Percentiles rank a stretch among this genome's conserved stretches.
Evolutionary conservation across 2,113 vertebrate genomes (phyloP).

Genomic region (Toxotes chatareus): DNA sequence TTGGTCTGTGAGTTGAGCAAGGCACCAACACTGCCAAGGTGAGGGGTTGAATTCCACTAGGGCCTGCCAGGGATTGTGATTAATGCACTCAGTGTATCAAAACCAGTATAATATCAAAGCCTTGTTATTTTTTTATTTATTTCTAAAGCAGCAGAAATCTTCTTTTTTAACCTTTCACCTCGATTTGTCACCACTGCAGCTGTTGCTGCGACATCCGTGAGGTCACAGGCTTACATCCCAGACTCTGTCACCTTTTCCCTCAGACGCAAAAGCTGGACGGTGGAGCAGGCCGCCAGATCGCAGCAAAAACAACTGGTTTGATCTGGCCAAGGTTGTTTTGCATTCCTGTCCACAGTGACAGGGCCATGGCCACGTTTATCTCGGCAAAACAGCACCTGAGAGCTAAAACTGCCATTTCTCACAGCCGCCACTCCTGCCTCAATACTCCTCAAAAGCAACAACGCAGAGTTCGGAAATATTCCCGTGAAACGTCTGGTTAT

Average conservation of each 20-base stretch:
- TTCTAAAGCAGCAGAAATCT: neutral
- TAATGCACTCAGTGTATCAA: neutral
- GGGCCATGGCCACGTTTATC: conserved; percentile 76
- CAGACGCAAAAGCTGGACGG: conserved; percentile 81
- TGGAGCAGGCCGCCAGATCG: conserved; percentile 85
- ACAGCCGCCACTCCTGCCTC: neutral
- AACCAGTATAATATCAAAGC: neutral
- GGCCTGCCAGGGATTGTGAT: neutral
- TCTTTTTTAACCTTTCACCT: conserved; percentile 15
- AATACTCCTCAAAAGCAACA: conserved; percentile 7
- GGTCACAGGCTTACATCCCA: conserved; percentile 66
- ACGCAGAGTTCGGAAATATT: neutral
- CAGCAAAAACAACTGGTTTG: conserved; percentile 88
- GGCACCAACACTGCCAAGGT: neutral
- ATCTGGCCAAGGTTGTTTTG: conserved; percentile 93
- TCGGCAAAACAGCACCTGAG: conserved; percentile 80
- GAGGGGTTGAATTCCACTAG: conserved; percentile 3
- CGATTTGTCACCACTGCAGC: conserved; percentile 23
- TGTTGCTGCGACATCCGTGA: conserved; percentile 35
- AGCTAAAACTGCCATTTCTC: conserved; percentile 41
- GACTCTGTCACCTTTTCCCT: conserved; percentile 83
- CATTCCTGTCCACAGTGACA: conserved; percentile 87
- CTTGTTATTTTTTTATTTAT: neutral
- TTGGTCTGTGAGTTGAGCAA: conserved; percentile 33
- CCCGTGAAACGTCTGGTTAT: neutral